phyloP scores from a whole-genome alignment of 2,113 vertebrate species.

The Glaucidium brasilianum region DNA sequence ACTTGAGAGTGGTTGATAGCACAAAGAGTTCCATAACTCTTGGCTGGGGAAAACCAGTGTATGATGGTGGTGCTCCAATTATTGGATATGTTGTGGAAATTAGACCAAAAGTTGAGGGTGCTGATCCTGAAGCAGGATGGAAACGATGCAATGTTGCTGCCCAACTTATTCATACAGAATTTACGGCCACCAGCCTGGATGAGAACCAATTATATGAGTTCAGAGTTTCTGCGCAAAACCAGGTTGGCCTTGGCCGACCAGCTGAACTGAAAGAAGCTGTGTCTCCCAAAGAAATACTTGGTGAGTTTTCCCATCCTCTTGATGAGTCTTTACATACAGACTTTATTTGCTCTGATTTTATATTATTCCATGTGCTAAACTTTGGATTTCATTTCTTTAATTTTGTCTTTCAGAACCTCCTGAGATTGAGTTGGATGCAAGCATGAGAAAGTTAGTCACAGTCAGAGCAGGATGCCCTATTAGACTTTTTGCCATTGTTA shows the following conservation, averaged over 20 bases:
- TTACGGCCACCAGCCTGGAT: conserved; percentile 87
- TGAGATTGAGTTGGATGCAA: conserved; percentile 92
- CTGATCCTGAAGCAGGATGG: conserved; percentile 90
- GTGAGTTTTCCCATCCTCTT: conserved; percentile 68
- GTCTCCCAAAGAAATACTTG: conserved; percentile 92
- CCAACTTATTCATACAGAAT: conserved; percentile 89
- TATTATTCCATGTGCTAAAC: background rate
- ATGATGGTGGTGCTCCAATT: conserved; percentile 92
- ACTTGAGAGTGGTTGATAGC: conserved; percentile 91
- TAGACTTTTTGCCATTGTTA: conserved; percentile 91
- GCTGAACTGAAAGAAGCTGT: conserved; percentile 88
- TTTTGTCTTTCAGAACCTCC: conserved; percentile 85
- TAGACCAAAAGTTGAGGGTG: conserved; percentile 78
- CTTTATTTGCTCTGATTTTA: background rate
- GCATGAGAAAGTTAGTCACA: conserved; percentile 88
- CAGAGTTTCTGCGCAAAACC: conserved; percentile 96
- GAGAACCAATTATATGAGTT: conserved; percentile 92
- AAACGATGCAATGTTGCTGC: conserved; percentile 94
- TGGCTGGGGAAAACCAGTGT: conserved; percentile 90
- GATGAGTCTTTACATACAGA: background rate
- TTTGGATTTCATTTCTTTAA: background rate
- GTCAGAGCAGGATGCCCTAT: conserved; percentile 97
- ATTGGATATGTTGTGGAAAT: conserved; percentile 97
- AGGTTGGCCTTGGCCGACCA: conserved; percentile 92
- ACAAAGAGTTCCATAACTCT: conserved; percentile 88